A percentile compares a stretch with the other conserved stretches of the same genome.
These are phyloP conservation scores for Pogonognathellus flavescens DNA, from an alignment of 1,140 invertebrate species.

Conservation along the genomic window DNA sequence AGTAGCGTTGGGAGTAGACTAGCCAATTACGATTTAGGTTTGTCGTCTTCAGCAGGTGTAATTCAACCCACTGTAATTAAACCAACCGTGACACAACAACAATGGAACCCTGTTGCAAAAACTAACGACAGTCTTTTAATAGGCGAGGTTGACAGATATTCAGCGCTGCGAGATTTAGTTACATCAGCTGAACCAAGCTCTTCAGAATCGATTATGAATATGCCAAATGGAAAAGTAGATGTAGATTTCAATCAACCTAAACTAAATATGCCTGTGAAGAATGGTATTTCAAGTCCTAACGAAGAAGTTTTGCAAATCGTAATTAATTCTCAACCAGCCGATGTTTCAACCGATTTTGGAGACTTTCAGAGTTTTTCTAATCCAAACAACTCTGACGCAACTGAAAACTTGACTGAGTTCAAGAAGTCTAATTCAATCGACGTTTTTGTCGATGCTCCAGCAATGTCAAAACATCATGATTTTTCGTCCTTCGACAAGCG, in stretches of 20 bases:
- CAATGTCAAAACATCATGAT: constrained; percentile 58
- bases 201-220: background rate
- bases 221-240: constrained; percentile 22
- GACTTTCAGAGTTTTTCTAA: constrained; percentile 58
- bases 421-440: background rate
- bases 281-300: constrained; percentile 23
- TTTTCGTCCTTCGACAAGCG: background rate
- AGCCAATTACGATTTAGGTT: constrained; percentile 73
- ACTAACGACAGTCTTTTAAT: constrained; percentile 62
- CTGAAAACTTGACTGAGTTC: background rate
- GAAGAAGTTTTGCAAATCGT: constrained; percentile 56
- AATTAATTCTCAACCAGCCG: constrained; percentile 30
- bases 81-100: too few relatives aligned
- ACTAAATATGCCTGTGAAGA: background rate
- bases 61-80: too few relatives aligned
- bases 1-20: constrained; percentile 71
- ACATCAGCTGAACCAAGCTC: background rate
- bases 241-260: background rate
- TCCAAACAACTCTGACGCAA: background rate
- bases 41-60: constrained; percentile 33
- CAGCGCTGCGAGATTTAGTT: constrained; percentile 68
- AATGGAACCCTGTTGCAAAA: background rate
- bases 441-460: constrained; percentile 5
- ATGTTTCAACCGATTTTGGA: constrained; percentile 54
- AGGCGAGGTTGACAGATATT: constrained; percentile 71